A percentile compares a stretch with the other conserved stretches of the same genome.
Conservation (phyloP, 1,140 invertebrate genomes). For the Trissolcus basalis region DNA sequence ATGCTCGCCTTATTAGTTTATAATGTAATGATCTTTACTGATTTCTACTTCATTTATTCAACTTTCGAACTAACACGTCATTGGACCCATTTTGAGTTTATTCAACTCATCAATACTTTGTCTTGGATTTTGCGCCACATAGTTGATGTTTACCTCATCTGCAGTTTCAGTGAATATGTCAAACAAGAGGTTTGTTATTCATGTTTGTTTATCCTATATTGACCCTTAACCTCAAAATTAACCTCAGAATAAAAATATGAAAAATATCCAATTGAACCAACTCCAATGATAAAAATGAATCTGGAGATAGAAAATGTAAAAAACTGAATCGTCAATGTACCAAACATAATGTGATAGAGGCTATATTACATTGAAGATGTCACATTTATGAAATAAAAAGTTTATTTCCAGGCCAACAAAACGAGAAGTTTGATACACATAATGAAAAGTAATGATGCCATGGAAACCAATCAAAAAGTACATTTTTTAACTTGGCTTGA, state of each 20-base stretch:
- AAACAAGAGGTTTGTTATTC: constrained; percentile 11
- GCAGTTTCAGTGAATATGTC: constrained; percentile 18
- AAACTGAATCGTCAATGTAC: no score
- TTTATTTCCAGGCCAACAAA: constrained; percentile 18
- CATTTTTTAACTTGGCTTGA: not conserved
- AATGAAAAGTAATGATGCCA: constrained; percentile 2
- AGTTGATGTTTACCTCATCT: constrained; percentile 30
- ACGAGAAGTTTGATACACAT: constrained; percentile 17
- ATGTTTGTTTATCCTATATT: no score
- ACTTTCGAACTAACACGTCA: constrained; percentile 8
- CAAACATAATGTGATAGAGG: no score
- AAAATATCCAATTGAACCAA: no score
- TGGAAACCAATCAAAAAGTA: constrained; percentile 3
- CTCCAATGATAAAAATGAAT: no score
- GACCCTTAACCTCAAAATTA: no score
- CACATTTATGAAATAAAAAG: not conserved
- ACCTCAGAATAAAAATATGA: no score
- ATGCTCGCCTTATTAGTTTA: constrained; percentile 14
- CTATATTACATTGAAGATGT: no score
- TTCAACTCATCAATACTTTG: constrained; percentile 14
- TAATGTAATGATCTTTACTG: constrained; percentile 36
- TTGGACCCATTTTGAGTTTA: constrained; percentile 11
- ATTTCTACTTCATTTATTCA: constrained; percentile 24
- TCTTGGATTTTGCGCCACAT: constrained; percentile 25
- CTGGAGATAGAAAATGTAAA: no score